Evolutionary conservation across 2,113 vertebrate species (phyloP).

Genomic region (Microtus richardsoni): DNA sequence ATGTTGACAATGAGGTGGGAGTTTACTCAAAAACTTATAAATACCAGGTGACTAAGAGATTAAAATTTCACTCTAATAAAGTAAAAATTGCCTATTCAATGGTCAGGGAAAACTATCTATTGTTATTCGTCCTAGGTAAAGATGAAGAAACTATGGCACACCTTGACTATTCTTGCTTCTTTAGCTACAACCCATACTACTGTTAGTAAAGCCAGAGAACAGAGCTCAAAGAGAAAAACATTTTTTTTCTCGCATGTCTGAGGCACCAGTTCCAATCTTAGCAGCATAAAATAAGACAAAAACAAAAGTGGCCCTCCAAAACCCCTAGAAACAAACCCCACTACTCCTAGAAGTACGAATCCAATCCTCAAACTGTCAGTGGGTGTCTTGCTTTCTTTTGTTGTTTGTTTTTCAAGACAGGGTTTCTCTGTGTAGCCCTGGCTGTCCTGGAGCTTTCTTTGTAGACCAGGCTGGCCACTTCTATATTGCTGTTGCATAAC

Average conservation of each 20-base stretch:
- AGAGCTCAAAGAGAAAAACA: background rate
- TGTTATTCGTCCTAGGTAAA: background rate
- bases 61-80: background rate
- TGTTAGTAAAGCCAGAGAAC: background rate
- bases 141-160: background rate
- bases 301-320: background rate
- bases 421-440: too few relatives aligned
- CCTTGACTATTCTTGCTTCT: background rate
- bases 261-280: background rate
- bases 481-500: background rate
- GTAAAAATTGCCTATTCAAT: background rate
- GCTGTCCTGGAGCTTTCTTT: background rate
- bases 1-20: background rate
- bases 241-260: background rate
- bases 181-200: background rate
- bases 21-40: background rate
- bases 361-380: background rate
- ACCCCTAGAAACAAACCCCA: background rate
- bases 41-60: background rate
- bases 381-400: background rate
- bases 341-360: background rate
- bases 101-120: background rate
- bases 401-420: background rate
- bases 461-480: background rate
- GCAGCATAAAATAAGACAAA: background rate